These are phyloP conservation scores for Thalassarche chlororhynchos DNA, from an alignment of 2,113 vertebrate genomes.

Conservation along the genomic window DNA sequence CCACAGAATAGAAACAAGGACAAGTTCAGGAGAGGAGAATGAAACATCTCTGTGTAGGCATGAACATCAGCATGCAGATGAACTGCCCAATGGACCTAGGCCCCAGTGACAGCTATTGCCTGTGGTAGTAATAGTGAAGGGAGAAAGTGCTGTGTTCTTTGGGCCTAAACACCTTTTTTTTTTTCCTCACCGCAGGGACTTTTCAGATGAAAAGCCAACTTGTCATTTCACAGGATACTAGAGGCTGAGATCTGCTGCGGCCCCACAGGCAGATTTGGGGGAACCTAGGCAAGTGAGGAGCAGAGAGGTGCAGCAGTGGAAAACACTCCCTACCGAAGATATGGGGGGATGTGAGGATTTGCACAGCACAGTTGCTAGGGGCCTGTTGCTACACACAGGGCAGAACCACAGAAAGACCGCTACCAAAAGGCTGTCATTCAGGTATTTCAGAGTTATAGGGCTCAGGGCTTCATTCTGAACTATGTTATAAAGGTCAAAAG, in stretches of 20 bases:
- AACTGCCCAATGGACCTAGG: neutral
- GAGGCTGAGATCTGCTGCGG: neutral
- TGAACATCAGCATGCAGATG: neutral
- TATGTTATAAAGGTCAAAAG: neutral
- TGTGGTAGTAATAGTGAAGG: rapidly evolving
- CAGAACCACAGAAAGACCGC: neutral
- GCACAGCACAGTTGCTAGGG: neutral
- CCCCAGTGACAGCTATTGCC: neutral
- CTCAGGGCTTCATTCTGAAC: neutral
- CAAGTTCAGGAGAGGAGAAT: neutral
- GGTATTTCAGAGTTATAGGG: neutral
- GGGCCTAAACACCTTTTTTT: neutral
- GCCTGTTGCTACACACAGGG: neutral
- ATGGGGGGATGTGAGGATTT: rapidly evolving
- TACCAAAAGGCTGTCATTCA: neutral
- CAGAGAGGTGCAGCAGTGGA: neutral
- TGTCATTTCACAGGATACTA: neutral
- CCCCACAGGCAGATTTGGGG: neutral
- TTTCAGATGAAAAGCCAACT: neutral
- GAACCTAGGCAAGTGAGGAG: neutral
- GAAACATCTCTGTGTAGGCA: neutral
- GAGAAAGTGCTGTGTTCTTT: neutral
- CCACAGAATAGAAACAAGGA: neutral
- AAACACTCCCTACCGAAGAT: neutral
- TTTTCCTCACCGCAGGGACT: neutral